Evolutionary conservation across 2,888 invertebrate genomes (phyloP), one percentile per base, ranked within the genome.

Genomic region (Thecocarcelia acutangulata): DNA sequence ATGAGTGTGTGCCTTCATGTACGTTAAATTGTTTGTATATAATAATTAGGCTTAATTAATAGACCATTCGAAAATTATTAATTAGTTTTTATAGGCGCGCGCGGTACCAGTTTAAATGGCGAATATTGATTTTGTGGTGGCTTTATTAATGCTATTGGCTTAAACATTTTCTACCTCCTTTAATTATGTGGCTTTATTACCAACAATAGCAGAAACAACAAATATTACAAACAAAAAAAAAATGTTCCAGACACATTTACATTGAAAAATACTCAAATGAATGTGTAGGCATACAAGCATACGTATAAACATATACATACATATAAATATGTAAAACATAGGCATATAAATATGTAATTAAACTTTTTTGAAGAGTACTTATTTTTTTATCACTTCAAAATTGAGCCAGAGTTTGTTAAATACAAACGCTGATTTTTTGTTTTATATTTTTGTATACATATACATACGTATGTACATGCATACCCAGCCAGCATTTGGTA

Each of bases 21-120:
- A 6, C 28, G 33, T 13, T 69, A 12, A 44, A 24, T 68, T 37
- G 52, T 59, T 46, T 78, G 54, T 66, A 58, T 68, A 78, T 75
- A 75, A 90, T 90, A 90, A 90, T 90, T 90, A 90, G 90, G 89
- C 89, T 90, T 90, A 90, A 90, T 90, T 90, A 90, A 90, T 90
- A 90, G 90, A 89, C 90, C 90, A 90, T 90, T 90, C 89, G 88
- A 89, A 90, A 90, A 90, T 90, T 90, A 90, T 90, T 90, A 90
- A 90, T 90, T 90, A 90, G 90, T 90, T 90, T 90, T 90, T 90
- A 89, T 90, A 88, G 89, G 87, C 87, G 89, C 88, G 87, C 66
- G 88, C 42, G 88, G 89, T 86, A 88, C 88, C 82, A 87, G 88
- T 90, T 90, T 89, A 90, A 90, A 90, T 90, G 90, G 90, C 88